Evolutionary conservation across 2,888 invertebrate species (phyloP).

Genomic region (Drosophila mimica): DNA sequence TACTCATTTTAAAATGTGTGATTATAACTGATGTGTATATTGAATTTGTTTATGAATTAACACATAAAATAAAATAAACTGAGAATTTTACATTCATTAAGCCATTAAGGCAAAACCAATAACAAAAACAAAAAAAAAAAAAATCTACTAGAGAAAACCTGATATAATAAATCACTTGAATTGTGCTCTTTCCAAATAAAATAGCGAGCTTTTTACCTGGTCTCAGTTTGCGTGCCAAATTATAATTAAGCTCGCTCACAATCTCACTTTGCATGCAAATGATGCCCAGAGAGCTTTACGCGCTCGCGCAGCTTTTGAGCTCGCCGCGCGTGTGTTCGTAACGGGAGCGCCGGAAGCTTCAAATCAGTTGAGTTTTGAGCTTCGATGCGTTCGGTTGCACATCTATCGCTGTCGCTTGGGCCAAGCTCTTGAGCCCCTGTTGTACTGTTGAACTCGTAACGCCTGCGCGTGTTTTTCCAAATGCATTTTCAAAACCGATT

Average conservation of each 20-base stretch:
- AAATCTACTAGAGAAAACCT: constrained; percentile 49
- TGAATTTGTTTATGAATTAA: background rate
- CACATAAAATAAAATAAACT: background rate
- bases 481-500: constrained; percentile 10
- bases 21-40: background rate
- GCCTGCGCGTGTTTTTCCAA: constrained; percentile 61
- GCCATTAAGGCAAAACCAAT: constrained; percentile 65
- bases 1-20: background rate
- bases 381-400: constrained; percentile 79
- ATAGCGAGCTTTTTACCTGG: constrained; percentile 6
- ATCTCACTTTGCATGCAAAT: constrained; percentile 35
- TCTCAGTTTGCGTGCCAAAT: constrained; percentile 32
- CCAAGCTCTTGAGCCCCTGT: constrained; percentile 23
- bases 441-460: constrained; percentile 54
- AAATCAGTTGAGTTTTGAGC: constrained; percentile 76
- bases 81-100: constrained; percentile 34
- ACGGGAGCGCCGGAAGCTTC: constrained; percentile 18
- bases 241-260: constrained; percentile 5
- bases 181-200: constrained; percentile 1
- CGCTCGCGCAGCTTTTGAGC: constrained; percentile 51
- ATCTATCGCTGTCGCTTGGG: constrained; percentile 39
- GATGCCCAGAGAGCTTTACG: constrained; percentile 16
- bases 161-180: constrained; percentile 12
- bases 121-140: constrained; percentile 60
- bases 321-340: constrained; percentile 19